These are phyloP conservation scores for Lophius piscatorius DNA, from an alignment of 2,113 vertebrate species.

Conservation along the genomic window DNA sequence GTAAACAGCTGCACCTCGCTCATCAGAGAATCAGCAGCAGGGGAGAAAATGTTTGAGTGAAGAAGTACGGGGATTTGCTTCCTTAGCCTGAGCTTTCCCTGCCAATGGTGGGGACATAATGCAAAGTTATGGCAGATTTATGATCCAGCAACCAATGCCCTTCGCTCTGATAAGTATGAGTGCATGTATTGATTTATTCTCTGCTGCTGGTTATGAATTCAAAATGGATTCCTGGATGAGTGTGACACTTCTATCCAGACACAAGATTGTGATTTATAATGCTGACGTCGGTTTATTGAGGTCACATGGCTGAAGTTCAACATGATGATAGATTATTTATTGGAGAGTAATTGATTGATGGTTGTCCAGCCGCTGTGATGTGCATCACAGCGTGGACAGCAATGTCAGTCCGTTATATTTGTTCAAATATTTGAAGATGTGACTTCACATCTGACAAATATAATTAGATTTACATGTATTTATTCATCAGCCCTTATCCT, in stretches of 20 bases:
- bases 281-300: conserved; percentile 3
- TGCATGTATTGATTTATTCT: conserved; percentile 48
- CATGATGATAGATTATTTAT: conserved; percentile 1
- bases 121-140: conserved; percentile 32
- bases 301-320: conserved; percentile 8
- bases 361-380: background rate
- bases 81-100: conserved; percentile 25
- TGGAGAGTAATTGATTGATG: conserved; percentile 12
- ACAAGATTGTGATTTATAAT: conserved; percentile 38
- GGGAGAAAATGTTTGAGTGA: conserved; percentile 34
- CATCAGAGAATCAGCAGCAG: conserved; percentile 52
- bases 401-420: background rate
- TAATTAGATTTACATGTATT: too few species aligned
- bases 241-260: conserved; percentile 22
- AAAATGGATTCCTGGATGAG: conserved; percentile 45
- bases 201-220: conserved; percentile 35
- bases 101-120: conserved; percentile 16
- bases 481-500: too few species aligned
- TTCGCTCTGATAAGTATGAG: conserved; percentile 32
- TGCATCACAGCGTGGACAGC: background rate
- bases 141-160: conserved; percentile 11
- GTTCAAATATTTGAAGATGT: too few species aligned
- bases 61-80: conserved; percentile 22
- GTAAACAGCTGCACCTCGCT: conserved; percentile 66
- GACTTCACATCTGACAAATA: too few species aligned